A percentile compares a stretch with the other conserved stretches of the same genome.
These are phyloP conservation scores for Malaclemys terrapin DNA, from an alignment of 2,113 vertebrate genomes.

Conservation along the genomic window DNA sequence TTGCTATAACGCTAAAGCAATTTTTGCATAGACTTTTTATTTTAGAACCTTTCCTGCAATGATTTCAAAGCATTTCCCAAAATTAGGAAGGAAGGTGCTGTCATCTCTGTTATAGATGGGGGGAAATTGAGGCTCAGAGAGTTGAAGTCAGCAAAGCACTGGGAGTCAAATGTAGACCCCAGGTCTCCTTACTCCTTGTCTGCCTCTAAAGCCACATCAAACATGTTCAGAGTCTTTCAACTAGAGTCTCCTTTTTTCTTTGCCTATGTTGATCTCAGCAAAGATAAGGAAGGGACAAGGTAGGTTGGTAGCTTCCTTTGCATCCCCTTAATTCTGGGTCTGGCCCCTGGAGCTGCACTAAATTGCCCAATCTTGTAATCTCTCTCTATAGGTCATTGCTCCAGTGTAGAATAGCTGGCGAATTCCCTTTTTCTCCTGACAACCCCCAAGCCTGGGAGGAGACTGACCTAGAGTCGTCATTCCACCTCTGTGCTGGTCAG, in stretches of 20 bases:
- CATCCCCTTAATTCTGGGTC: rapidly evolving
- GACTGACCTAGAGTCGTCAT: not conserved
- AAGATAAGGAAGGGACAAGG: not conserved
- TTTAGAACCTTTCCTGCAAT: slow-evolving; percentile 15
- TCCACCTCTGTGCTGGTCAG: too few species aligned
- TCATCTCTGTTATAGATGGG: not conserved
- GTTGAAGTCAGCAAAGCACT: not conserved
- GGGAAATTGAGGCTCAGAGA: not conserved
- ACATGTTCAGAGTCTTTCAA: not conserved
- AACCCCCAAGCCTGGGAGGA: not conserved
- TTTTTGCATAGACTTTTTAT: not conserved
- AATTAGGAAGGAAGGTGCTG: not conserved
- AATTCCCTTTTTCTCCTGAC: rapidly evolving
- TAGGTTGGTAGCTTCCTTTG: rapidly evolving
- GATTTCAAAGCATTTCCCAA: not conserved
- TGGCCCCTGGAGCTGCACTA: not conserved
- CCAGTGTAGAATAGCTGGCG: not conserved
- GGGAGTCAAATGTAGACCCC: not conserved
- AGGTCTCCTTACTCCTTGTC: not conserved
- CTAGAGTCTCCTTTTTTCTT: not conserved
- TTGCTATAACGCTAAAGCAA: not conserved
- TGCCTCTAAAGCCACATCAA: not conserved
- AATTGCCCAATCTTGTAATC: rapidly evolving
- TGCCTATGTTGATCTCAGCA: not conserved
- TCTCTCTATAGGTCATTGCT: not conserved